Evolutionary conservation across 2,113 vertebrate genomes (phyloP).

Genomic region (Oncorhynchus masou): DNA sequence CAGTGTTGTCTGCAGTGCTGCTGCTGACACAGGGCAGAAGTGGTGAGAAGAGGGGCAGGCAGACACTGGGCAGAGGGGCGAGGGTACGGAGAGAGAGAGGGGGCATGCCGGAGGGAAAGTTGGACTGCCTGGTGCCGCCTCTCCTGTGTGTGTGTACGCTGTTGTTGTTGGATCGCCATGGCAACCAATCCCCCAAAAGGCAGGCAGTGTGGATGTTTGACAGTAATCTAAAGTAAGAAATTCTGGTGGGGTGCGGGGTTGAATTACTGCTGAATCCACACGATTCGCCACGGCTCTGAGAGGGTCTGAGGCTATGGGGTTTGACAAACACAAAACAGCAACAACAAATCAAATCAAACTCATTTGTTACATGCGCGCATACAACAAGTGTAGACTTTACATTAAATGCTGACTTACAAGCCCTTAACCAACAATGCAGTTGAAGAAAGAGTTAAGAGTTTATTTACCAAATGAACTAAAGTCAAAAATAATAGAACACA

Average conservation of each 20-base stretch:
- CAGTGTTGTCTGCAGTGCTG: constrained; percentile 47
- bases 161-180: constrained; percentile 24
- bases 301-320: constrained; percentile 11
- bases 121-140: neutral
- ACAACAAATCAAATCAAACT: too few species aligned
- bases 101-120: neutral
- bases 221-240: neutral
- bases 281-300: constrained; percentile 36
- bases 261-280: constrained; percentile 41
- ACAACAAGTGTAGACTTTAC: too few species aligned
- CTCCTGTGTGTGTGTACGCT: constrained; percentile 7
- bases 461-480: too few species aligned
- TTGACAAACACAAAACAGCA: constrained; percentile 17
- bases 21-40: neutral
- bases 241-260: constrained; percentile 34
- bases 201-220: neutral
- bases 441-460: too few species aligned
- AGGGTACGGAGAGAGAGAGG: neutral
- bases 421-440: too few species aligned
- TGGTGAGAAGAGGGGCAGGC: neutral
- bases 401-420: too few species aligned
- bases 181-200: constrained; percentile 2
- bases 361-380: too few species aligned
- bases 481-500: too few species aligned
- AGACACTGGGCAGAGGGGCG: neutral